Base-by-base conservation (phyloP, 1,140 invertebrate genomes). In the Cheumatopsyche charites region DNA sequence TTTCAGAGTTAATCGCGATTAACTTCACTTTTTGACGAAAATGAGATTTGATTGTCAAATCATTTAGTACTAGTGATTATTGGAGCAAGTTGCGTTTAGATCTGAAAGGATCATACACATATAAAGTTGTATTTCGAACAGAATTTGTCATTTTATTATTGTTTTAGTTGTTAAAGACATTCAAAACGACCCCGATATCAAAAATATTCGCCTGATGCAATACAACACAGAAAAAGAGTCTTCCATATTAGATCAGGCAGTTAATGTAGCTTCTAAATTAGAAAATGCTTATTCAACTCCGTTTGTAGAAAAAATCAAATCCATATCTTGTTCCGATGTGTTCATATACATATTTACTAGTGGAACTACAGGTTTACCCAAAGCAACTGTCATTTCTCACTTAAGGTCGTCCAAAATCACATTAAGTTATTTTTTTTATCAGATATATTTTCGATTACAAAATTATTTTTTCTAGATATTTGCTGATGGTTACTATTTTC, bases 351-450 rank as follows among this genome's bases (percentile, higher is more conserved):
- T 98, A 17, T 98, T 94, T 79, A 98, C 96, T 0, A 97, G 94
- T 67, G 96, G 95, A 11, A 98, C 96, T 0, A 97, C 96, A 19
- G 96, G 96, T 0, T 83, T 98, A 71, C 96, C 96, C 0, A 98
- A 98, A 79, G 94, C 95, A 58, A 95, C 96, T 49, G 89, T 96
- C 66, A 94, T 98, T 73, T 93, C 89, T 41, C 89, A 96, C 81
- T 87, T 90, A 23, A 90, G 93, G 90, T 92, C 78, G n/a, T n/a
- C n/a, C n/a, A n/a, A n/a, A 36, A 9, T 9, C 29, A 36, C 3
- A 36, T 36, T 36, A n/a, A n/a, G n/a, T n/a, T n/a, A n/a, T n/a
- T n/a, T n/a, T n/a, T n/a, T n/a, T n/a, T n/a, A n/a, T n/a, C n/a
- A n/a, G n/a, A n/a, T n/a, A n/a, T n/a, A n/a, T n/a, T n/a, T n/a